Evolutionary conservation across 2,797 vertebrate genomes (phyloP).

Genomic region (Poecilia gillii): DNA sequence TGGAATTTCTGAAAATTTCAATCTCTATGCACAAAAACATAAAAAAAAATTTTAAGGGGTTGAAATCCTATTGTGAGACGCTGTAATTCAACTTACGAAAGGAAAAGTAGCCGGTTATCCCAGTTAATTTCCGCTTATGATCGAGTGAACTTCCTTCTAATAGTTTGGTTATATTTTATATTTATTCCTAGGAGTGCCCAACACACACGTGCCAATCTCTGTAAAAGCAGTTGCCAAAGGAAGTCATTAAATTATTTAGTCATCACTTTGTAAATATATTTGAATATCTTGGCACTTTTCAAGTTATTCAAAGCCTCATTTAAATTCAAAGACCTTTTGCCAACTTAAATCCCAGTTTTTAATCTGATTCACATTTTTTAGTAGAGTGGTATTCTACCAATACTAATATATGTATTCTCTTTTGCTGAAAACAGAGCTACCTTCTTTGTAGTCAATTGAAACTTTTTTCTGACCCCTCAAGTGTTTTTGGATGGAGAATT

Average conservation of each 20-base stretch:
- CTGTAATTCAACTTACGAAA: neutral
- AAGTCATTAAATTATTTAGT: neutral
- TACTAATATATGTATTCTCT: neutral
- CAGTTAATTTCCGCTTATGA: neutral
- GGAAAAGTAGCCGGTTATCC: neutral
- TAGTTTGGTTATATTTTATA: neutral
- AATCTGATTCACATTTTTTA: constrained; percentile 46
- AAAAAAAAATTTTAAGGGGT: neutral
- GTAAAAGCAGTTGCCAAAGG: neutral
- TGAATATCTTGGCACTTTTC: neutral
- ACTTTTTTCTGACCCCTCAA: neutral
- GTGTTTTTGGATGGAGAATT: neutral
- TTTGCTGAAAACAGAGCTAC: constrained; percentile 34
- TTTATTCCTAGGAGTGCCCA: neutral
- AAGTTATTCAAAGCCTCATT: neutral
- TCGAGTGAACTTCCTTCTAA: neutral
- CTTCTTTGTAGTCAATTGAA: neutral
- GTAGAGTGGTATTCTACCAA: constrained; percentile 31
- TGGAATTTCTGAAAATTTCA: neutral
- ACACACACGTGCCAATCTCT: neutral
- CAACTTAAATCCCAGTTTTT: constrained; percentile 11
- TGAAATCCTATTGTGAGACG: neutral
- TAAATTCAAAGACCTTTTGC: neutral
- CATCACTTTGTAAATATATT: neutral
- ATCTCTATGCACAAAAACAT: neutral